phyloP scores from a whole-genome alignment of 2,888 invertebrate genomes.

The Cyrtodaria siliqua region DNA sequence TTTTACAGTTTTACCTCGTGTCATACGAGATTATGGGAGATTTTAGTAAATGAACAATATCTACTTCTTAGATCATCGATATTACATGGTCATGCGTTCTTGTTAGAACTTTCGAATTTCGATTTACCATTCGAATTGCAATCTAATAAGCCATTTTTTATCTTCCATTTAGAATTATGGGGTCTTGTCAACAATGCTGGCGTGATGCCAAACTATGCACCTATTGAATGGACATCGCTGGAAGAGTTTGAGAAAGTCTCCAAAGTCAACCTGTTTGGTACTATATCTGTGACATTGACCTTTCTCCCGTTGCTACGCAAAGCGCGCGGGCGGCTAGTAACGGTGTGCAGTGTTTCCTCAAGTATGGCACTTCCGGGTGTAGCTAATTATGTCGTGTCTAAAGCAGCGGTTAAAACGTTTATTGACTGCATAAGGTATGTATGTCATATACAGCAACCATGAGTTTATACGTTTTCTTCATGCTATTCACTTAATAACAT shows the following conservation, averaged over 20 bases:
- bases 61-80: too few relatives aligned
- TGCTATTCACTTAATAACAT: too few relatives aligned
- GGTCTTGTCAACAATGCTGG: slow-evolving; percentile 83
- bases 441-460: too few relatives aligned
- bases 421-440: slow-evolving; percentile 77
- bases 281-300: slow-evolving; percentile 75
- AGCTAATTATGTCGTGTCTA: slow-evolving; percentile 75
- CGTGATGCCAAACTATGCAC: slow-evolving; percentile 71
- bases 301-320: slow-evolving; percentile 77
- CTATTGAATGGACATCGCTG: slow-evolving; percentile 81
- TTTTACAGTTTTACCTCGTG: too few relatives aligned
- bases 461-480: too few relatives aligned
- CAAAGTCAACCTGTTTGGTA: slow-evolving; percentile 83
- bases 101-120: too few relatives aligned
- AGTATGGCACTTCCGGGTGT: slow-evolving; percentile 59
- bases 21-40: too few relatives aligned
- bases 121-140: too few relatives aligned
- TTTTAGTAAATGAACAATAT: too few relatives aligned
- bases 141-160: too few relatives aligned
- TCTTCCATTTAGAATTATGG: slow-evolving; percentile 81
- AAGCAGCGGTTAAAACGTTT: slow-evolving; percentile 78
- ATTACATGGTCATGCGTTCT: too few relatives aligned
- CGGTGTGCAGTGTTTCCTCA: slow-evolving; percentile 76
- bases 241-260: slow-evolving; percentile 79
- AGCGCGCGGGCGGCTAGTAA: slow-evolving; percentile 77